A percentile compares a stretch with the other conserved stretches of the same genome.
These are phyloP conservation scores for Epirrhoe tristata DNA, from an alignment of 2,888 invertebrate species.

Conservation along the genomic window DNA sequence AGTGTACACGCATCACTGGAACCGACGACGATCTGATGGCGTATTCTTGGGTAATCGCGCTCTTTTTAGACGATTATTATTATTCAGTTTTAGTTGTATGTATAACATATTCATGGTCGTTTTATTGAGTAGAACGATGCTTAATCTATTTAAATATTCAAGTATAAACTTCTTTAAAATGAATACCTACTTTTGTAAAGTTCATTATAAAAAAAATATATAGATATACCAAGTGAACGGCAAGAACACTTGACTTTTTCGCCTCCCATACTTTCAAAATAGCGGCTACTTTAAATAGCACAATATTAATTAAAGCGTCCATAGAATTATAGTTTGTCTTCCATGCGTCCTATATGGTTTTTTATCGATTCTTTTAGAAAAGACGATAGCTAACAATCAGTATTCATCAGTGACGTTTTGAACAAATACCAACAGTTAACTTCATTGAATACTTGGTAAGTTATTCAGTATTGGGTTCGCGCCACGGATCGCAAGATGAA, in stretches of 20 bases:
- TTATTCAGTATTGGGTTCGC: not conserved
- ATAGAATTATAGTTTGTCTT: not conserved
- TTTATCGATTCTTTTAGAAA: not conserved
- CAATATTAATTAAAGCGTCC: not conserved
- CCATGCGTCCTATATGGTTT: not conserved
- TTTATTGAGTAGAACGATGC: conserved; percentile 8
- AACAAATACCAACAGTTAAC: not conserved
- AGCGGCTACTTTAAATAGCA: not conserved
- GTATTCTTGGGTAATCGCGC: too few relatives aligned
- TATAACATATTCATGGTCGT: conserved; percentile 7
- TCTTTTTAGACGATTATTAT: not conserved
- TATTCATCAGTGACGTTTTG: not conserved
- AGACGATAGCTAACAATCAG: not conserved
- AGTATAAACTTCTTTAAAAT: conserved; percentile 9
- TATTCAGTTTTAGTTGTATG: conserved; percentile 22
- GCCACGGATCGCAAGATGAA: not conserved
- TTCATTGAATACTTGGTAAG: not conserved
- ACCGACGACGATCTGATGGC: too few relatives aligned
- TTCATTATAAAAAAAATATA: not conserved
- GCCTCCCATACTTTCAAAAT: not conserved
- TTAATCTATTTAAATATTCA: conserved; percentile 18
- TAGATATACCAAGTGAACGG: too few relatives aligned
- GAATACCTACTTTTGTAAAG: conserved; percentile 13
- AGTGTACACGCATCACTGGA: too few relatives aligned
- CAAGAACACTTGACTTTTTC: too few relatives aligned